phyloP scores from a whole-genome alignment of 2,113 vertebrate genomes.

The Pseudorectes ferrugineus region DNA sequence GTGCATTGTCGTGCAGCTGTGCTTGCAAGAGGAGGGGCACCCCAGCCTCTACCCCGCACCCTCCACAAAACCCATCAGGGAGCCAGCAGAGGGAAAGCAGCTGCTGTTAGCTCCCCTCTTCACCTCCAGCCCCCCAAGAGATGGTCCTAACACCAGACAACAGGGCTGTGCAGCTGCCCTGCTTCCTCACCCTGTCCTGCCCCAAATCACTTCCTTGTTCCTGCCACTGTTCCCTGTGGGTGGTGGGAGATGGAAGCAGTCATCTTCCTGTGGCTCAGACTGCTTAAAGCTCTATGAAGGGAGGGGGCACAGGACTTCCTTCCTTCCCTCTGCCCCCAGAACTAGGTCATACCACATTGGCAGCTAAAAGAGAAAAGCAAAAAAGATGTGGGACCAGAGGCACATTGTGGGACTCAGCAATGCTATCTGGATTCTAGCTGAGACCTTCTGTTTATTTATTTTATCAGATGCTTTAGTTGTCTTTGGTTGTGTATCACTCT shows the following conservation, averaged over 20 bases:
- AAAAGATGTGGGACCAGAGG: rapidly evolving
- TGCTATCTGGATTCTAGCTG: background rate
- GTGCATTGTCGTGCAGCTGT: rapidly evolving
- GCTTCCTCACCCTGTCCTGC: background rate
- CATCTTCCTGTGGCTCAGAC: background rate
- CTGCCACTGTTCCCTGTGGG: rapidly evolving
- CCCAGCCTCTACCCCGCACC: background rate
- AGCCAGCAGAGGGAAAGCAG: background rate
- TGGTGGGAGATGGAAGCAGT: background rate
- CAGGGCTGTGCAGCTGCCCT: rapidly evolving
- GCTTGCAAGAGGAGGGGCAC: background rate
- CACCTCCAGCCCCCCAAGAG: background rate
- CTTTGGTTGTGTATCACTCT: background rate
- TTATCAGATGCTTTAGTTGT: background rate
- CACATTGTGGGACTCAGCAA: background rate
- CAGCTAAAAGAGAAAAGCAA: background rate
- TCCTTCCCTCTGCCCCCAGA: background rate
- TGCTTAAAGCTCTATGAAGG: background rate
- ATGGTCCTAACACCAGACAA: background rate
- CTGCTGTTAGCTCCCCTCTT: background rate
- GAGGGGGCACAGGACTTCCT: background rate
- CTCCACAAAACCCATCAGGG: background rate
- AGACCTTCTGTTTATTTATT: background rate
- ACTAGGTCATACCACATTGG: background rate
- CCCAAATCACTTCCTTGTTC: background rate